Evolutionary conservation across 2,113 vertebrate species (phyloP).

Genomic region (Lates calcarifer): DNA sequence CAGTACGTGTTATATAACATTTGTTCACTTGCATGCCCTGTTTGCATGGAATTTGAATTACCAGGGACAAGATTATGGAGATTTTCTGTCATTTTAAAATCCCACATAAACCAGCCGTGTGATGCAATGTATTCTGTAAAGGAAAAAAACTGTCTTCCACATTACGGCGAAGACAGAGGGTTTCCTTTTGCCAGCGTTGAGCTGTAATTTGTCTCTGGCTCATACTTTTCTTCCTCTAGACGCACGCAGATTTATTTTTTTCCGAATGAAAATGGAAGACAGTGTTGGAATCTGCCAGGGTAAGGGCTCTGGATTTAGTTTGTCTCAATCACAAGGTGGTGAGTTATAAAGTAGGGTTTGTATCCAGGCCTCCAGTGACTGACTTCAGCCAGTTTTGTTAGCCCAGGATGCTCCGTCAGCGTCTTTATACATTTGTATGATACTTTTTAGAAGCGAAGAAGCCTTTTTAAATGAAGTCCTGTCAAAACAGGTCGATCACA

Average conservation of each 20-base stretch:
- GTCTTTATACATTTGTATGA: neutral
- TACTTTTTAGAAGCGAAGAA: neutral
- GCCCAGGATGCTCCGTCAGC: neutral
- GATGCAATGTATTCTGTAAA: constrained; percentile 33
- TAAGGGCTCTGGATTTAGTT: constrained; percentile 9
- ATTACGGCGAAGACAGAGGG: constrained; percentile 1
- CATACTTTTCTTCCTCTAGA: neutral
- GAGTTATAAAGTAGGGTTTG: neutral
- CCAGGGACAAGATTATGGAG: constrained; percentile 15
- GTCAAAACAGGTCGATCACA: neutral
- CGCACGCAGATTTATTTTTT: constrained; percentile 31
- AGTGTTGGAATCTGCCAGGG: constrained; percentile 15
- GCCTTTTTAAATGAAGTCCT: neutral
- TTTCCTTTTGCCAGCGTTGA: constrained; percentile 12
- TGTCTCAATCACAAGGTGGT: neutral
- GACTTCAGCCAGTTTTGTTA: neutral
- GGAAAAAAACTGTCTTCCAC: constrained; percentile 39
- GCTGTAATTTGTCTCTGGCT: constrained; percentile 51
- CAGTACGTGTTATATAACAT: constrained; percentile 24
- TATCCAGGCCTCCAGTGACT: neutral
- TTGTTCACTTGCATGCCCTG: neutral
- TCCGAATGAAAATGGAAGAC: constrained; percentile 18
- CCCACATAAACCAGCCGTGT: constrained; percentile 7
- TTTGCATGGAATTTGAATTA: constrained; percentile 22
- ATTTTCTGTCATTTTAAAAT: constrained; percentile 21